phyloP scores from a whole-genome alignment of 2,888 invertebrate genomes.

The Harpagoxenus sublaevis region DNA sequence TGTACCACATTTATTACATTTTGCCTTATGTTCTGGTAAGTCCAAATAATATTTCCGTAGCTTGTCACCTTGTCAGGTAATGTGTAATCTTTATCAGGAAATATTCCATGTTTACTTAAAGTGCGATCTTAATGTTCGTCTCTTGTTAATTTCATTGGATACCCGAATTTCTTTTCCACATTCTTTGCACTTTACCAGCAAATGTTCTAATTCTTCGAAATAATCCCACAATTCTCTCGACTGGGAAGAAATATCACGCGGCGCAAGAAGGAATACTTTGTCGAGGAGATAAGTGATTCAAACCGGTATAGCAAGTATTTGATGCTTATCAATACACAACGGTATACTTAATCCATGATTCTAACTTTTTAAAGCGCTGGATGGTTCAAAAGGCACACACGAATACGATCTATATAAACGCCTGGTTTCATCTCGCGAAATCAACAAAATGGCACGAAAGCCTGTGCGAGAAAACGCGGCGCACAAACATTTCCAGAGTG shows the following conservation, averaged over 20 bases:
- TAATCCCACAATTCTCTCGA: not conserved
- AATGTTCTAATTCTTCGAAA: no score
- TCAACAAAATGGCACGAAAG: slow-evolving; percentile 1
- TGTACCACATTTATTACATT: no score
- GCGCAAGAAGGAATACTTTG: not conserved
- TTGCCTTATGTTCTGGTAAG: no score
- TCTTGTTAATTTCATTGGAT: no score
- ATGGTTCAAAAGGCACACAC: not conserved
- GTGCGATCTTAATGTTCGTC: no score
- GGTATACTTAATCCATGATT: not conserved
- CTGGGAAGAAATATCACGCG: not conserved
- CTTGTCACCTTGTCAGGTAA: no score
- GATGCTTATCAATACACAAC: not conserved
- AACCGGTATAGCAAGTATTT: not conserved
- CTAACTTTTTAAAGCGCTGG: not conserved
- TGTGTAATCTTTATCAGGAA: no score
- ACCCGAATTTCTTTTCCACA: no score
- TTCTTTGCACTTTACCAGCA: no score
- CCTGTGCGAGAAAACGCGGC: slow-evolving; percentile 2
- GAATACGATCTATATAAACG: not conserved
- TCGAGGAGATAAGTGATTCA: not conserved
- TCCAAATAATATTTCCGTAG: no score
- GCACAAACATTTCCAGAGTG: slow-evolving; percentile 34
- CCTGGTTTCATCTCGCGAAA: not conserved
- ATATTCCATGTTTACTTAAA: no score